A percentile compares a stretch with the other conserved stretches of the same genome.
These are phyloP conservation scores for Sarcophaga subvicina DNA, from an alignment of 2,888 invertebrate genomes.

Conservation along the genomic window DNA sequence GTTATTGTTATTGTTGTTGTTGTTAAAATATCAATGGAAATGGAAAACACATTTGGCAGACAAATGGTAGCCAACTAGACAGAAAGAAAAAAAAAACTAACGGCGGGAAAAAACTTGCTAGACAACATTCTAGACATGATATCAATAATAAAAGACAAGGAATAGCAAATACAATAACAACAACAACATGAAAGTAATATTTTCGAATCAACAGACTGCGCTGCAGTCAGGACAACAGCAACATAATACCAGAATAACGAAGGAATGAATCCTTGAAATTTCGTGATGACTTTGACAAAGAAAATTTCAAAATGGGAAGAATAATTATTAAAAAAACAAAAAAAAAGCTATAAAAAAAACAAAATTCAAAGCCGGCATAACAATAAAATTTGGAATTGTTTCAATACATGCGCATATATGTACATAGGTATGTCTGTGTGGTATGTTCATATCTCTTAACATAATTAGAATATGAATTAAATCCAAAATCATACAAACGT, in stretches of 20 bases:
- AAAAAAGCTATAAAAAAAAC: neutral
- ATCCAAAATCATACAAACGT: too few species aligned
- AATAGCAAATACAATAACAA: neutral
- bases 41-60: slow-evolving; percentile 61
- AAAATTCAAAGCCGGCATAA: neutral
- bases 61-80: slow-evolving; percentile 58
- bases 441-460: neutral
- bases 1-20: slow-evolving; percentile 37
- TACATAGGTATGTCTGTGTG: too few species aligned
- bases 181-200: slow-evolving; percentile 3
- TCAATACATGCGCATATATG: neutral
- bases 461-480: too few species aligned
- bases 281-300: slow-evolving; percentile 52
- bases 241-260: slow-evolving; percentile 15
- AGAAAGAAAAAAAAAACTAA: slow-evolving; percentile 8
- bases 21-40: slow-evolving; percentile 56
- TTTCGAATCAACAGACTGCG: slow-evolving; percentile 50
- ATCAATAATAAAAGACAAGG: slow-evolving; percentile 36
- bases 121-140: slow-evolving; percentile 57
- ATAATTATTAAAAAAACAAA: neutral
- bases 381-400: neutral
- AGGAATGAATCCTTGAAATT: slow-evolving; percentile 40
- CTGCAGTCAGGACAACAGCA: neutral
- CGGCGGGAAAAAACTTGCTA: slow-evolving; percentile 32
- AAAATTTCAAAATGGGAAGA: slow-evolving; percentile 12